Percentiles rank a stretch among this genome's conserved stretches.
Conservation (phyloP, 2,113 vertebrate genomes). For the Burhinus oedicnemus region DNA sequence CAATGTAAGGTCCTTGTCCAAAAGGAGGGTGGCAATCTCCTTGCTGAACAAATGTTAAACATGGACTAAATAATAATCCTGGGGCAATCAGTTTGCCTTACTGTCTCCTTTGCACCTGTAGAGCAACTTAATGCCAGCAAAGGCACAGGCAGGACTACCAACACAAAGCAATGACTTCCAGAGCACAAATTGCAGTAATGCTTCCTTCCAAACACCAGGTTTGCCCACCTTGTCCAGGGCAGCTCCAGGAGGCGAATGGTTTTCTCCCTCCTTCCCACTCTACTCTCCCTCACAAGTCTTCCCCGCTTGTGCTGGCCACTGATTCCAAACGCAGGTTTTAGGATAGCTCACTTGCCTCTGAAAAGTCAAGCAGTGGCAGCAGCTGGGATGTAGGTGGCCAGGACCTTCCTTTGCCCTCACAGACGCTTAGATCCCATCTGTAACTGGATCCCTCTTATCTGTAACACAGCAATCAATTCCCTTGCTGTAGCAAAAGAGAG, state of each 20-base stretch:
- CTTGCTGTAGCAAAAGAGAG: slow-evolving; percentile 7
- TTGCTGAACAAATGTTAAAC: not conserved
- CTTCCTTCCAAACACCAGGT: not conserved
- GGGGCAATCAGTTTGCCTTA: not conserved
- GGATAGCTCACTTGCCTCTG: not conserved
- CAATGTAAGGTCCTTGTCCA: not conserved
- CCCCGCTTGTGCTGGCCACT: not conserved
- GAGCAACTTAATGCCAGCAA: not conserved
- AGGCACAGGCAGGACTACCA: not conserved
- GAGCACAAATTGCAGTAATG: not conserved
- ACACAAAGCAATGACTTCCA: not conserved
- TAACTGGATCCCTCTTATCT: slow-evolving; percentile 38
- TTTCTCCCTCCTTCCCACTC: not conserved
- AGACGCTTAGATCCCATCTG: slow-evolving; percentile 15
- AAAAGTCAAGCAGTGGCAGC: not conserved
- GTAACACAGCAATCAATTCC: not conserved
- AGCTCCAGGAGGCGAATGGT: not conserved
- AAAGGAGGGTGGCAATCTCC: not conserved
- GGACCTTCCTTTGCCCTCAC: not conserved
- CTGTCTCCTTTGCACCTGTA: not conserved
- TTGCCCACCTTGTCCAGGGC: not conserved
- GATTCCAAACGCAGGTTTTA: not conserved
- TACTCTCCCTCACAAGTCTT: not conserved
- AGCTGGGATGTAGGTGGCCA: not conserved
- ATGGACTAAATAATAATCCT: not conserved